Evolutionary conservation across 2,888 invertebrate genomes (phyloP), one percentile per base, ranked within the genome.

Genomic region (Calliopum simillimum): DNA sequence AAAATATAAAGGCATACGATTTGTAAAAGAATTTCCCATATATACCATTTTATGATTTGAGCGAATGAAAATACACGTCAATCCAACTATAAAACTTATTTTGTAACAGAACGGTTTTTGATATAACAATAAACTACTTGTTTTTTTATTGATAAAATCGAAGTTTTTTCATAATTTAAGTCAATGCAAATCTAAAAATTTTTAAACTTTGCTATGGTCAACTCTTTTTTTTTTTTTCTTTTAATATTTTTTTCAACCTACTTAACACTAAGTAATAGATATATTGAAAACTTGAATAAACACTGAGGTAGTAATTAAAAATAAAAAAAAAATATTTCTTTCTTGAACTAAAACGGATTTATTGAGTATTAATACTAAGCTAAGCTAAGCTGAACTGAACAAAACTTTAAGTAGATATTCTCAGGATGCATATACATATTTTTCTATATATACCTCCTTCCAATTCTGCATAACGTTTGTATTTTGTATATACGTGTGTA

Each of bases 381-480:
- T 62, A 68, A 56, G 61, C 46, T 58, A 33, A 71, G 33, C 49
- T 69, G 43, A 68, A 51, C 55, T 69, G 16, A 61, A 71, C 53
- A 25, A 44, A 55, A 58, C 55, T 47, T 12, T 16, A 63, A 64
- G 19, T 21, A 63, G 53, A 41, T 74, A 74, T 71, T 71, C 65
- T 76, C 75, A 79, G 77, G 75, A 78, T 81, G 77, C 79, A 71
- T 71, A 71, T 71, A n/a, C n/a, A n/a, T n/a, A n/a, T n/a, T n/a
- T n/a, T n/a, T 58, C 46, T 64, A 79, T 79, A 82, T 81, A 82
- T 85, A 85, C 85, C 85, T 85, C 85, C 82, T 84, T 85, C 85
- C 85, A 85, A 81, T 84, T 85, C 85, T 85, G 85, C 85, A 78
- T 79, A 33, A 33, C 33, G 33, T 33, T 33, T 75, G 75, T 68